Evolutionary conservation across 1,140 invertebrate genomes (phyloP), one percentile per base, ranked within the genome.

Genomic region (Cydia pomonella): DNA sequence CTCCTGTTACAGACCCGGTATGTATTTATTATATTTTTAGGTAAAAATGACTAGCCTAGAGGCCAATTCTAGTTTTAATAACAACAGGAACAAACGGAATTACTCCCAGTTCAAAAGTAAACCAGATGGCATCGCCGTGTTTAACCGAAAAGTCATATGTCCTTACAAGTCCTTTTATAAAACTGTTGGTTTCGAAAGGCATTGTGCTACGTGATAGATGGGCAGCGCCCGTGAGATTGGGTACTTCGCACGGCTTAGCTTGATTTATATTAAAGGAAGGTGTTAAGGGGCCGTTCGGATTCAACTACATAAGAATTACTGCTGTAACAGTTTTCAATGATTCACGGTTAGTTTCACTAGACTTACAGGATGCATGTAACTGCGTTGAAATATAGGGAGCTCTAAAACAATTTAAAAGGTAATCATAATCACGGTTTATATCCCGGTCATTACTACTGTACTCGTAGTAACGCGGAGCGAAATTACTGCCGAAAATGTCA

Each of bases 181-280:
- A 59, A n/a, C 18, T 23, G 47, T 50, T 21, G 59, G 62, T 1
- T 13, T 13, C 80, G 41, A 44, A 44, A 44, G 41, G 81, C 77
- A 81, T 82, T 77, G 80, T 85, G 66, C 44, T 27, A 25, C 4
- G 38, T 89, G 88, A 89, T 90, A 81, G 86, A 90, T 90, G 82
- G 80, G 29, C 81, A 75, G 41, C 38, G 76, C 27, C 73, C 87
- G 89, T 91, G 88, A 84, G 83, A 82, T 73, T 69, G 69, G n/a
- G 38, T 73, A 72, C 7, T 50, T 73, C 72, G 72, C 69, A 64
- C 27, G 80, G 84, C 79, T 90, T 90, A 84, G 62, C 77, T 59
- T 59, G 53, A 53, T 53, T 53, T 53, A 53, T 53, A n/a, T 53
- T 53, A 53, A 4, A 53, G 50, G 16, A 5, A 21, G 53, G 10